Percentiles rank a stretch among this genome's conserved stretches.
Evolutionary conservation across 2,113 vertebrate genomes (phyloP).

Genomic region (Caranx melampygus): DNA sequence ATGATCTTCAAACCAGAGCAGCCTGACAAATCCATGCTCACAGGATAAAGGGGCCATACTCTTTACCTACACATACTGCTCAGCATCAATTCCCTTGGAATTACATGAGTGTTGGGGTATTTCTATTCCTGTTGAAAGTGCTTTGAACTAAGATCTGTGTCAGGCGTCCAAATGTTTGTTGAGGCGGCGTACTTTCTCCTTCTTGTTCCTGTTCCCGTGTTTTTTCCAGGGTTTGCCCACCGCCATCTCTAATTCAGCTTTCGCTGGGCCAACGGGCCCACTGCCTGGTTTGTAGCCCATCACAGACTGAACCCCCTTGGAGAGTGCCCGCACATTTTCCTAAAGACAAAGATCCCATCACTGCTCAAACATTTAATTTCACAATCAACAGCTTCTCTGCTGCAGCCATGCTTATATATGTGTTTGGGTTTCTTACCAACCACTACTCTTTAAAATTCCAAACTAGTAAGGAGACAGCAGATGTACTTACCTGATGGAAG

Average conservation of each 20-base stretch:
- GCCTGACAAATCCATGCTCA: background rate
- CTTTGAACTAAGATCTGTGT: slow-evolving; percentile 41
- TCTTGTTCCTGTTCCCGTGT: slow-evolving; percentile 95
- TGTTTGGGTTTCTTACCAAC: background rate
- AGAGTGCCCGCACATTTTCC: slow-evolving; percentile 93
- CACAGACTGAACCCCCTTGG: slow-evolving; percentile 89
- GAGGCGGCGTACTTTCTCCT: slow-evolving; percentile 93
- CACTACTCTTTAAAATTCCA: background rate
- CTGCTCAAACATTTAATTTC: background rate
- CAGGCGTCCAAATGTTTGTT: slow-evolving; percentile 93
- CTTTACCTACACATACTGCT: background rate
- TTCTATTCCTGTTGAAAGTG: slow-evolving; percentile 13
- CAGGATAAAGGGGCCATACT: slow-evolving; percentile 22
- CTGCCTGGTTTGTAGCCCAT: slow-evolving; percentile 91
- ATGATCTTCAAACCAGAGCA: slow-evolving; percentile 9
- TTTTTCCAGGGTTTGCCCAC: slow-evolving; percentile 96
- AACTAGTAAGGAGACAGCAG: background rate
- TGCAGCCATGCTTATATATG: background rate
- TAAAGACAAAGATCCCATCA: slow-evolving; percentile 63
- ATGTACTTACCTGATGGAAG: slow-evolving; percentile 90
- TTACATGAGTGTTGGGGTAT: background rate
- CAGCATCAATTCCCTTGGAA: slow-evolving; percentile 40
- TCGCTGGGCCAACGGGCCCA: slow-evolving; percentile 66
- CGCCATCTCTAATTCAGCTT: slow-evolving; percentile 42
- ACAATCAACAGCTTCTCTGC: background rate